Evolutionary conservation across 2,113 vertebrate genomes (phyloP), one percentile per base, ranked within the genome.

Genomic region (Bettongia penicillata): DNA sequence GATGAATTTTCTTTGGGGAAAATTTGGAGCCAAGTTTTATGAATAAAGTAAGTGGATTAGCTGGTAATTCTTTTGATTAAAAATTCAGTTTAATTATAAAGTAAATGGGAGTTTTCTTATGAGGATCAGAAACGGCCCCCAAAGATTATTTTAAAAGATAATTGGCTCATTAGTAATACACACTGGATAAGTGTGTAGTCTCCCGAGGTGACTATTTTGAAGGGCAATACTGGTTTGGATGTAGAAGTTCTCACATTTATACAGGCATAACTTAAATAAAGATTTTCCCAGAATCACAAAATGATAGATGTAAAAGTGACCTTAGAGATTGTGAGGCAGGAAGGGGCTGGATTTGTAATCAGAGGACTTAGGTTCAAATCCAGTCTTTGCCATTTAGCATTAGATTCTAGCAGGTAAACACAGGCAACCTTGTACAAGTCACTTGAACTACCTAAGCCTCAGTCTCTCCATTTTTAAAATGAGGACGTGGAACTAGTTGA

Each of bases 81-180:
- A 22, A 43, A 84, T 22, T 43, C 43, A 43, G 68, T 93, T 95
- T 84, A 51, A 52, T 53, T 89, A 91, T 91, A 95, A 91, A 93
- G 37, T 5, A 94, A 92, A 43, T 89, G 19, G 28, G 7, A 49
- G 68, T 53, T 92, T 91, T 91, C 51, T 68, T 68, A 6, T 8
- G 50, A 49, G 31, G 19, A 84, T 31, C 52, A 1, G 24, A 3
- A 53, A 28, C 16, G 92, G 37, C 8, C 31, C 90, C 43, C 93
- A n/a, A 53, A 55, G 43, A 48, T 24, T 5, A 55, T 48, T 57
- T 57, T 14, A 50, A 57, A 68, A 93, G 37, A 43, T 84, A 43
- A 84, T 43, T 84, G 37, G 68, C 0, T 84, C n/a, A 43, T 77
- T 77, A 77, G 68, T 77, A 22, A 77, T 19, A n/a, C 16, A n/a